Evolutionary conservation across 92 coral and sea anemone genomes (phyloP).

Genomic region (Epizoanthus illoricatus): DNA sequence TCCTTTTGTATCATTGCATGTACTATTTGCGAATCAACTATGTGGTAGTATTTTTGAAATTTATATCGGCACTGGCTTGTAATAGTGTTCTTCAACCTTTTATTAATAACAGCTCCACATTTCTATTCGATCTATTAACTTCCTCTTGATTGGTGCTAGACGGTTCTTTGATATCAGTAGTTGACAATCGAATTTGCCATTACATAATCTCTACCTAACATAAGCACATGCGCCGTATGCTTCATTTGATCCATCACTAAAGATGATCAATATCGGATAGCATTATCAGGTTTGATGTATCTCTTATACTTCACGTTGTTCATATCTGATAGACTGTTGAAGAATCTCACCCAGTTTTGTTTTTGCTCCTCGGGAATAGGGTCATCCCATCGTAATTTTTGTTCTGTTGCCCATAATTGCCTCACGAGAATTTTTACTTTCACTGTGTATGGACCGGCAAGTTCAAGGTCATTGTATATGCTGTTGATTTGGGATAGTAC

Average conservation of each 20-base stretch:
- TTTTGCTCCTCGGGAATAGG: too few relatives aligned
- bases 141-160: conserved; percentile 32
- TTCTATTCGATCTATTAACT: conserved; percentile 22
- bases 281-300: conserved; percentile 32
- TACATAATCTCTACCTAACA: conserved; percentile 38
- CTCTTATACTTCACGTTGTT: conserved; percentile 37
- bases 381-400: conserved; percentile 42
- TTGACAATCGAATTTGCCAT: too few relatives aligned
- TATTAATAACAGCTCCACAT: conserved; percentile 2
- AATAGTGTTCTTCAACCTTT: background rate
- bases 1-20: conserved; percentile 46
- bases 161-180: conserved; percentile 49
- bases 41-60: conserved; percentile 16
- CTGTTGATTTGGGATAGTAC: too few relatives aligned
- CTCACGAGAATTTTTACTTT: conserved; percentile 57
- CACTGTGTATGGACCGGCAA: conserved; percentile 52
- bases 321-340: too few relatives aligned
- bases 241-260: conserved; percentile 57
- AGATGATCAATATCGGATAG: conserved; percentile 28
- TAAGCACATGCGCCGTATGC: conserved; percentile 70
- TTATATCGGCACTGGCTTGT: background rate
- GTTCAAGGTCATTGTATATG: too few relatives aligned
- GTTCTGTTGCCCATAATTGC: conserved; percentile 37
- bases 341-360: too few relatives aligned
- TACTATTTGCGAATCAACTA: conserved; percentile 46